phyloP scores from a whole-genome alignment of 2,888 invertebrate species.

The Acleris emargana region DNA sequence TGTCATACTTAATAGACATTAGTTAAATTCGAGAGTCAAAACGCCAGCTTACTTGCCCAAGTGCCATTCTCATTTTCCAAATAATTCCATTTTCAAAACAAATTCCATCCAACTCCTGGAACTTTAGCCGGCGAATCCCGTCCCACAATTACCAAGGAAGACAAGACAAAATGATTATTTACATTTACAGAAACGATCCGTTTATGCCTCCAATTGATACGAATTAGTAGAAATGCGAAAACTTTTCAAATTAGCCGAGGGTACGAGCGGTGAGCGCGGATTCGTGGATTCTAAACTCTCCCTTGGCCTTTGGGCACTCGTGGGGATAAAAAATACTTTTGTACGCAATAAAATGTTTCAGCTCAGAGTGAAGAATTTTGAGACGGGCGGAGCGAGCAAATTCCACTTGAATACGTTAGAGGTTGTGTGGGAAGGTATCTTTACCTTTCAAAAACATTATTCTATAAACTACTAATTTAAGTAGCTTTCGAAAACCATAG shows the following conservation, averaged over 20 bases:
- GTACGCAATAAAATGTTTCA: constrained; percentile 16
- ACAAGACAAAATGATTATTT: constrained; percentile 30
- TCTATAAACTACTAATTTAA: too few relatives aligned
- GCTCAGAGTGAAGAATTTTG: constrained; percentile 1
- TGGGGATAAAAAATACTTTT: constrained; percentile 14
- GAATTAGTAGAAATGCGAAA: constrained; percentile 32
- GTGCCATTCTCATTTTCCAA: too few relatives aligned
- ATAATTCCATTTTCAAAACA: not conserved
- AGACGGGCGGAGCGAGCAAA: not conserved
- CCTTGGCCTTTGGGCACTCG: constrained; percentile 19
- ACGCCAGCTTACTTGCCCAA: too few relatives aligned
- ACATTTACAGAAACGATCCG: constrained; percentile 32
- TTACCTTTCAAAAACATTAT: not conserved
- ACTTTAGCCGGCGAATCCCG: not conserved
- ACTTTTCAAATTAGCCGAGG: constrained; percentile 35
- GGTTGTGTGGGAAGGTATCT: not conserved
- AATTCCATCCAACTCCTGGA: not conserved
- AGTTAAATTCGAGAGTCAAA: too few relatives aligned
- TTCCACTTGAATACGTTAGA: constrained; percentile 2
- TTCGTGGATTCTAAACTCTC: constrained; percentile 25
- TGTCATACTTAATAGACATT: too few relatives aligned
- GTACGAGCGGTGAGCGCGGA: constrained; percentile 25
- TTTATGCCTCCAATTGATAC: constrained; percentile 34
- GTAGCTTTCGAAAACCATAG: too few relatives aligned
- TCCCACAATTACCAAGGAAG: constrained; percentile 4